Evolutionary conservation across 1,140 invertebrate species (phyloP).

Genomic region (Plodia interpunctella): DNA sequence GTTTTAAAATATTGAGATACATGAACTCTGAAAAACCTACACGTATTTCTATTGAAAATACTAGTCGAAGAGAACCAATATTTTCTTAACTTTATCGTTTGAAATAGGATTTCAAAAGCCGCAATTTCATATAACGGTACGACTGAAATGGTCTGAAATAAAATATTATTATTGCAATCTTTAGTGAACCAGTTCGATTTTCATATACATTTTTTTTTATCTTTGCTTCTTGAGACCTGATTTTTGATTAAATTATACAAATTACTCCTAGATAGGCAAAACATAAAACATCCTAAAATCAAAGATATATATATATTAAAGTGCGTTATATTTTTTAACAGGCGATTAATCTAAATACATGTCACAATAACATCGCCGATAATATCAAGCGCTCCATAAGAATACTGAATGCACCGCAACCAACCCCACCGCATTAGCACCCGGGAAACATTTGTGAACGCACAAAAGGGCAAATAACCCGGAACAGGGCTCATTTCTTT

Average conservation of each 20-base stretch:
- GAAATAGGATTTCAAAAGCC: constrained; percentile 2
- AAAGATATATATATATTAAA: not conserved
- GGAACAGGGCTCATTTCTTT: constrained; percentile 23
- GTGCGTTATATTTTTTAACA: not conserved
- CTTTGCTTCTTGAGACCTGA: too few species aligned
- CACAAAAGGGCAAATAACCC: constrained; percentile 40
- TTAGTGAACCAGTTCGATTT: not conserved
- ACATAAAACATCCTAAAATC: too few species aligned
- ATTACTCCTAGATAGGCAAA: too few species aligned
- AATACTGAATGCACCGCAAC: constrained; percentile 1
- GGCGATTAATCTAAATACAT: not conserved
- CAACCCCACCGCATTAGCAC: constrained; percentile 6
- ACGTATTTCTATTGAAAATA: constrained; percentile 1
- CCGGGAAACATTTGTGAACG: constrained; percentile 14
- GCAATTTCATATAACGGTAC: not conserved
- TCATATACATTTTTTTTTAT: too few species aligned
- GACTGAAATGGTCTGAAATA: not conserved
- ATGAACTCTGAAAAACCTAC: not conserved
- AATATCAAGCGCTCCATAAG: not conserved
- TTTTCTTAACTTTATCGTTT: constrained; percentile 1
- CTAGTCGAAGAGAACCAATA: not conserved
- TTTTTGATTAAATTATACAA: too few species aligned
- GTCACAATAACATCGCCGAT: not conserved
- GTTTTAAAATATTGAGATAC: constrained; percentile 2
- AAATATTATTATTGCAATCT: not conserved